Base-by-base conservation (phyloP, 2,888 invertebrate species). In the Eupithecia insigniata region DNA sequence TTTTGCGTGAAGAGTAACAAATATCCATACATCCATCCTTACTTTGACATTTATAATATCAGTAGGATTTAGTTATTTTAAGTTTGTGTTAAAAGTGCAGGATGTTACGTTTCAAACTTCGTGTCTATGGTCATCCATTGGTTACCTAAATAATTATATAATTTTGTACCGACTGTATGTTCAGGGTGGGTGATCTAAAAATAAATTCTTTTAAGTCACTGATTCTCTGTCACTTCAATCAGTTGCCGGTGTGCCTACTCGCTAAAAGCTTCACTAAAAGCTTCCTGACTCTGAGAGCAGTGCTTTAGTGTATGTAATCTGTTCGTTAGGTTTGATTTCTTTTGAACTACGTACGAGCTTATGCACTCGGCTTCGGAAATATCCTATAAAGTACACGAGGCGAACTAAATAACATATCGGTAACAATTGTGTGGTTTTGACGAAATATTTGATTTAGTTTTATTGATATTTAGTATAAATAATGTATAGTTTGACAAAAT, bases 201-300 rank as follows among this genome's bases (percentile, higher is more conserved):
- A 46, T 46, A 46, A 46, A n/a, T n/a, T 43, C 6, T n/a, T 43
- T 43, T n/a, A n/a, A 12, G 51, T 10, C n/a, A 0, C 51, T 1
- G 46, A n/a, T 22, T 14, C 14, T 14, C 46, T 10, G 14, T 26
- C 12, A 55, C 26, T 22, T 55, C 22, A 55, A 55, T 22, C 55
- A 55, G 55, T 55, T 55, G 55, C 14, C 12, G 26, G 55, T 26
- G 26, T 1, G 1, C 8, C 8, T 1, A 22, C 3, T 3, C 55
- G 26, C 26, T 55, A 55, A 55, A 55, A 55, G 55, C 55, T 22
- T 22, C 22, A 51, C 51, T 55, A 55, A 55, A 55, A 55, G 26
- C 55, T 55, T 55, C 55, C 55, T 55, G 26, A 22, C 1, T 26
- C 55, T 55, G 26, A 26, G 1, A 12, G 55, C 14, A 26, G 46